phyloP scores from a whole-genome alignment of 2,113 vertebrate species.

The Passer montanus region DNA sequence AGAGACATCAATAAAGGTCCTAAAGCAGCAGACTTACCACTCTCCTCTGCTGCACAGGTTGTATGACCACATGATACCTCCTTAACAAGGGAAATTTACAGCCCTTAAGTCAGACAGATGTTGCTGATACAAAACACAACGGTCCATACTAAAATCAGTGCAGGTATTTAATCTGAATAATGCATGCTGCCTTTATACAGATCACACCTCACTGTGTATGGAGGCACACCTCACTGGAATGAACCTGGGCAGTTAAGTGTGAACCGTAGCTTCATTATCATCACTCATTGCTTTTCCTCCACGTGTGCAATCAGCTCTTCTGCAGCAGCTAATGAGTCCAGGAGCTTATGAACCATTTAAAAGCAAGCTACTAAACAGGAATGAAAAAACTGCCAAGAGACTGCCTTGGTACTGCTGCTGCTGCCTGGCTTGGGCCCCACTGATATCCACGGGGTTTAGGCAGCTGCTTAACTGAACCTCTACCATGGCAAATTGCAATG shows the following conservation, averaged over 20 bases:
- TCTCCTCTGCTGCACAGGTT: background rate
- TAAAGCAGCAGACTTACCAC: background rate
- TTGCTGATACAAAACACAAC: conserved; percentile 32
- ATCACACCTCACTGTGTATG: background rate
- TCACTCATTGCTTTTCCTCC: conserved; percentile 13
- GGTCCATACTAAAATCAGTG: background rate
- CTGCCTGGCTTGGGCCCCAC: background rate
- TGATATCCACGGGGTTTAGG: background rate
- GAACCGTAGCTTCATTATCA: conserved; percentile 25
- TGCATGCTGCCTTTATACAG: background rate
- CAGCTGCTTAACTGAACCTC: background rate
- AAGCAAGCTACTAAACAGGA: background rate
- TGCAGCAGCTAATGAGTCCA: conserved; percentile 31
- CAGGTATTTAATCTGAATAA: conserved; percentile 32
- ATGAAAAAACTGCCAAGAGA: background rate
- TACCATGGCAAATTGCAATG: background rate
- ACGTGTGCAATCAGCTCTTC: conserved; percentile 1
- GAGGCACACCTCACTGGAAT: background rate
- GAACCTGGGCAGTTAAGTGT: conserved; percentile 4
- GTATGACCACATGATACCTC: background rate
- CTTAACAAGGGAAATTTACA: conserved; percentile 8
- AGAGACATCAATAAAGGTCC: background rate
- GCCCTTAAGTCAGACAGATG: background rate
- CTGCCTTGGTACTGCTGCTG: background rate
- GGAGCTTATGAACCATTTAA: conserved; percentile 18